Conservation (phyloP, 2,113 vertebrate genomes). For the Alouatta palliata region DNA sequence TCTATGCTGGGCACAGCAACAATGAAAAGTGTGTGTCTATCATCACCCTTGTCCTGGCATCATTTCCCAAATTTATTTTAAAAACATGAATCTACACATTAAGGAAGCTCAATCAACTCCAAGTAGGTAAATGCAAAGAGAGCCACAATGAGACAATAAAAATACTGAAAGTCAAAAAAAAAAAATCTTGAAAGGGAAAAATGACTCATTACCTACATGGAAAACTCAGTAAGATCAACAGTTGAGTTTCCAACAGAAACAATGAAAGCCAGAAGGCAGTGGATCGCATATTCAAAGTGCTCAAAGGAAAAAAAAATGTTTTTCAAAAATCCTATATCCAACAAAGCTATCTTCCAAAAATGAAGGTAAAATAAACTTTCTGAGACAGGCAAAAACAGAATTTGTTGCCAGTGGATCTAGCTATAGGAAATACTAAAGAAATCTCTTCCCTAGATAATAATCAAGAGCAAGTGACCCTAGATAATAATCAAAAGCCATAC, state of each 20-base stretch:
- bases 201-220: not conserved
- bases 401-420: not conserved
- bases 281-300: not conserved
- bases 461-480: no score
- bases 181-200: not conserved
- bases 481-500: no score
- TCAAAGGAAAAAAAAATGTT: not conserved
- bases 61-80: no score
- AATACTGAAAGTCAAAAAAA: not conserved
- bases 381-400: not conserved
- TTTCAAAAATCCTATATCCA: not conserved
- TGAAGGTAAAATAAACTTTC: not conserved
- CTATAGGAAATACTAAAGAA: not conserved
- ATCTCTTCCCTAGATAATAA: no score
- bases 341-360: not conserved
- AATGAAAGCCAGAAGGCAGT: not conserved
- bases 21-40: no score
- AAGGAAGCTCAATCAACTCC: not conserved
- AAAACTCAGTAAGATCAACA: not conserved
- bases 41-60: no score
- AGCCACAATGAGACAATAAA: not conserved
- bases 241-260: not conserved
- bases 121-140: not conserved
- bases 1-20: no score
- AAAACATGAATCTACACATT: no score